phyloP scores from a whole-genome alignment of 2,797 vertebrate species.

The Crenuchus spilurus region DNA sequence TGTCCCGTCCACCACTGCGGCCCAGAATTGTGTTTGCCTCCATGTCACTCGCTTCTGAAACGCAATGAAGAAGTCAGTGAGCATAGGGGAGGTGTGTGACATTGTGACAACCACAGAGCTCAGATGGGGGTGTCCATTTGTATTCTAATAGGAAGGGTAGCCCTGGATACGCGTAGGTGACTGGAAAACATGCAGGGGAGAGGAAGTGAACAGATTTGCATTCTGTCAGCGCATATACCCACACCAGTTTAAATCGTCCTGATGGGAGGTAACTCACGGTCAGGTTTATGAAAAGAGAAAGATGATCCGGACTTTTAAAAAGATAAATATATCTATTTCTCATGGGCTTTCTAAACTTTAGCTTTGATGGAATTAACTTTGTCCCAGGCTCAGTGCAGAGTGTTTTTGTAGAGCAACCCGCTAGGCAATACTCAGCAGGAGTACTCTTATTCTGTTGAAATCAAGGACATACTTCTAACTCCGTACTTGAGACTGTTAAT shows the following conservation, averaged over 20 bases:
- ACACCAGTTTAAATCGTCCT: constrained; percentile 69
- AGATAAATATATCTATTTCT: constrained; percentile 39
- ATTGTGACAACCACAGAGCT: constrained; percentile 68
- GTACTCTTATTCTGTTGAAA: constrained; percentile 27
- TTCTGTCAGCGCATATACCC: constrained; percentile 75
- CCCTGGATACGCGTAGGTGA: constrained; percentile 91
- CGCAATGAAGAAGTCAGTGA: constrained; percentile 75
- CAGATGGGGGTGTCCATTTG: constrained; percentile 77
- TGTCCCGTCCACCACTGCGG: constrained; percentile 36
- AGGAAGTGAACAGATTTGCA: constrained; percentile 79
- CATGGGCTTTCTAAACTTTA: constrained; percentile 33
- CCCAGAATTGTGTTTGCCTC: constrained; percentile 77
- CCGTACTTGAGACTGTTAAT: not conserved
- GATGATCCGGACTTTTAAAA: constrained; percentile 28
- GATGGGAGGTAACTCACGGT: constrained; percentile 71
- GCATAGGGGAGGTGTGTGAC: constrained; percentile 73
- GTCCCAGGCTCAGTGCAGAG: constrained; percentile 22
- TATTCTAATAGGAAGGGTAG: constrained; percentile 85
- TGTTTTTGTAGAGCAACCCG: constrained; percentile 33
- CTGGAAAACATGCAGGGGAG: constrained; percentile 84
- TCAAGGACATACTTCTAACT: constrained; percentile 15
- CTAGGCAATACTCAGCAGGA: constrained; percentile 38
- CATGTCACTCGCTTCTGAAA: constrained; percentile 77
- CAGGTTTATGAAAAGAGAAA: constrained; percentile 49
- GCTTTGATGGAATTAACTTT: constrained; percentile 42